Evolutionary conservation across 2,797 vertebrate genomes (phyloP).

Genomic region (Phoebastria nigripes): DNA sequence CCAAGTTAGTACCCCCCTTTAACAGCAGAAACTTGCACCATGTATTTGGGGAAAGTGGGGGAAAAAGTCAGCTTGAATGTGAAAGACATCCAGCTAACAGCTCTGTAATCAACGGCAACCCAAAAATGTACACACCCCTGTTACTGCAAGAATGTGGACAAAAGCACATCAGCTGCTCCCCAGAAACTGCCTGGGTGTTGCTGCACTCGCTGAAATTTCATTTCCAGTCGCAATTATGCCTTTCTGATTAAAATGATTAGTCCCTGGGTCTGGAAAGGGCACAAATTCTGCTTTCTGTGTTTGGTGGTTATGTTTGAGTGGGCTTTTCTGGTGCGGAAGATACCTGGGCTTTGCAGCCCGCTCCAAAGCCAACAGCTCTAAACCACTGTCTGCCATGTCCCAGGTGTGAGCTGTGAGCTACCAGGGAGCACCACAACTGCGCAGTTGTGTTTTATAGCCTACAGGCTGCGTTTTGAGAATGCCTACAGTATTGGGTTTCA

Average conservation of each 20-base stretch:
- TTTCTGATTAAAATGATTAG: neutral
- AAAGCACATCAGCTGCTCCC: neutral
- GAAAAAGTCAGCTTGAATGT: neutral
- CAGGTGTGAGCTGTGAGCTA: neutral
- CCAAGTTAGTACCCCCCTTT: neutral
- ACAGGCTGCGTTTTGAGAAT: neutral
- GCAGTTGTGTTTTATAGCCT: neutral
- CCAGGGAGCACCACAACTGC: neutral
- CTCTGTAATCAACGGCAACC: neutral
- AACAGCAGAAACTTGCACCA: neutral
- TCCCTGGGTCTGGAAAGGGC: neutral
- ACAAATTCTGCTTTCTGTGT: accelerated
- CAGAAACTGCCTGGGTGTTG: neutral
- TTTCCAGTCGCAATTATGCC: neutral
- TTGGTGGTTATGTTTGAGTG: neutral
- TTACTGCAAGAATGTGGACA: neutral
- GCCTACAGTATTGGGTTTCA: neutral
- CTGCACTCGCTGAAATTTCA: neutral
- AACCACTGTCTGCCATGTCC: neutral
- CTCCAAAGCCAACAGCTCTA: neutral
- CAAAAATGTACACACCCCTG: neutral
- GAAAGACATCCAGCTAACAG: neutral
- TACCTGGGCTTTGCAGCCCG: accelerated
- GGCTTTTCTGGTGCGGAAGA: neutral
- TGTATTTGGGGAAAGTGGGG: neutral